phyloP scores from a whole-genome alignment of 2,888 invertebrate genomes.

The Busseola fusca region DNA sequence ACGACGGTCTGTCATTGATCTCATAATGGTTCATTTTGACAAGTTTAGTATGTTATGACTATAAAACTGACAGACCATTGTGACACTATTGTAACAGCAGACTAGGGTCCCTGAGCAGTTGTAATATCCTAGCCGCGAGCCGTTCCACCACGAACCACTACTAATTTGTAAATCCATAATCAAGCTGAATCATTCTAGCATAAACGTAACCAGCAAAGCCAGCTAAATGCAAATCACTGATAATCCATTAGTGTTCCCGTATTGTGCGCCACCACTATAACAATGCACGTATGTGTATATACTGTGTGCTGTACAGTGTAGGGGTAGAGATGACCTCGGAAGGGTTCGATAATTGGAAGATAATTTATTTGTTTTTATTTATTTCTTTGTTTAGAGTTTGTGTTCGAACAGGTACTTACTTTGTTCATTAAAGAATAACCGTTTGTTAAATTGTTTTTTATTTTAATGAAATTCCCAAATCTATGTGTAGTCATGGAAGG shows the following conservation, averaged over 20 bases:
- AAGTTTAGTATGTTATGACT: no score
- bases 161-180: constrained; percentile 26
- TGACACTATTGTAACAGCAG: no score
- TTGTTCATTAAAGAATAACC: background rate
- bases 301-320: constrained; percentile 45
- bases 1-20: no score
- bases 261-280: constrained; percentile 68
- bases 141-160: background rate
- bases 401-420: background rate
- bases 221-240: constrained; percentile 88
- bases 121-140: background rate
- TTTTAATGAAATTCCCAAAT: background rate
- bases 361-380: constrained; percentile 59
- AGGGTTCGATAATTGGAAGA: constrained; percentile 54
- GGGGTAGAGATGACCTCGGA: constrained; percentile 41
- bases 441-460: background rate
- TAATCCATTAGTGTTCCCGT: constrained; percentile 86
- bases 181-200: constrained; percentile 62
- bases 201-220: constrained; percentile 73
- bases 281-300: constrained; percentile 59
- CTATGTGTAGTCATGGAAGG: background rate
- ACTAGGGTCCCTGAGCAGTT: no score
- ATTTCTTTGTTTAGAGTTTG: constrained; percentile 20
- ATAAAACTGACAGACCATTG: no score
- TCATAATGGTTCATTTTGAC: no score